phyloP scores from a whole-genome alignment of 2,888 invertebrate genomes.

The Saturnia japonica region DNA sequence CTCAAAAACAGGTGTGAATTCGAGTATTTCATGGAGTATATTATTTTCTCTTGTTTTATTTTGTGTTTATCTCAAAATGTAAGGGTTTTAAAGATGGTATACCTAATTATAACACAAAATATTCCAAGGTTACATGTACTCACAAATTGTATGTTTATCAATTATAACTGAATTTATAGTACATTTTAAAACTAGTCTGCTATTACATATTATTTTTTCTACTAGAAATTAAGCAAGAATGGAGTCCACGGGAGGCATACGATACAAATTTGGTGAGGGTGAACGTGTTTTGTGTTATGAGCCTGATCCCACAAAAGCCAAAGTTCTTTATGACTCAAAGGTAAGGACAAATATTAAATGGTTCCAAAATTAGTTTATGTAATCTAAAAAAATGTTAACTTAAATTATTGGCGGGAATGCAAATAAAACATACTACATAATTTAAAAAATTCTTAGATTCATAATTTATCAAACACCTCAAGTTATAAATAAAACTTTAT shows the following conservation, averaged over 20 bases:
- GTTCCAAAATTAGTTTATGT: no score
- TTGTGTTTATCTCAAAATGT: neutral
- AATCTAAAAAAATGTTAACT: neutral
- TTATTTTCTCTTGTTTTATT: neutral
- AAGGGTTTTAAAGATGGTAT: neutral
- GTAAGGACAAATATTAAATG: conserved; percentile 70
- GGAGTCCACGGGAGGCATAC: conserved; percentile 91
- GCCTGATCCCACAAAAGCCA: conserved; percentile 97
- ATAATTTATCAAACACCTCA: neutral
- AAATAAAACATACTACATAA: neutral
- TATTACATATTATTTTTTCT: conserved; percentile 26
- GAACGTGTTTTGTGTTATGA: conserved; percentile 97
- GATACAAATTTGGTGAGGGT: conserved; percentile 92
- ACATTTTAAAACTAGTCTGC: conserved; percentile 19
- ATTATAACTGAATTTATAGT: conserved; percentile 24
- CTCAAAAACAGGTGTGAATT: conserved; percentile 44
- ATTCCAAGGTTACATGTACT: conserved; percentile 21
- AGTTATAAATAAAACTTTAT: neutral
- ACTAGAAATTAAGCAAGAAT: conserved; percentile 59
- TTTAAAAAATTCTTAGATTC: neutral
- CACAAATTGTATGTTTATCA: conserved; percentile 19
- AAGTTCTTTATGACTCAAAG: conserved; percentile 97
- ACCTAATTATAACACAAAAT: conserved; percentile 14
- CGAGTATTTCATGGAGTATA: conserved; percentile 11
- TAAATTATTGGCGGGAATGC: neutral